Evolutionary conservation across 2,797 vertebrate genomes (phyloP), one percentile per base, ranked within the genome.

Genomic region (Cryptoblepharus egeriae): DNA sequence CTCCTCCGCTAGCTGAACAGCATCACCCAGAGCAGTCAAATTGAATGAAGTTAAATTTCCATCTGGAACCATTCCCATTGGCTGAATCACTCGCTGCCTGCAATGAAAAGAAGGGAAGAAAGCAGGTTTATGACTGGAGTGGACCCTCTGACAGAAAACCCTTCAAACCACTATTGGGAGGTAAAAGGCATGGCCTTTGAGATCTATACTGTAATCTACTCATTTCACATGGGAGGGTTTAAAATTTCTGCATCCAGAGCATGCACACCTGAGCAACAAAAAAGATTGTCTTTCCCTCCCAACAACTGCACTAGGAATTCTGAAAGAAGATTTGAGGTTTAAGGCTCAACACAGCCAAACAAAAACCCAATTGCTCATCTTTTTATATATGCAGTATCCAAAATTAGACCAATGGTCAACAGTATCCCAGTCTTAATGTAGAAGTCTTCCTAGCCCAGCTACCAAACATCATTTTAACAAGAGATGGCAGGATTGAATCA

Each of bases 31-130:
- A 76, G 97, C 95, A 0, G 94, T 96, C 89, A 99, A 97, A 85
- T 91, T 97, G 30, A 98, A 91, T 77, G 97, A 95, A 0, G 95
- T 96, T 89, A 99, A 97, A 85, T 91, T 97, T 32, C 98, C 98
- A 0, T 96, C 97, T 22, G 96, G 95, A 1, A 94, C 94, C 76
- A 99, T 96, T 69, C 97, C 96, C 98, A 99, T 97, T 30, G 98
- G 98, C 91, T 98, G 97, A 92, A 99, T 98, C 77, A 97, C 85
- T 55, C 95, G 95, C 87, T 94, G 96, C 89, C 98, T 99, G 93
- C 13, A 79, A 75, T 13, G 60, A 2, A 52, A 65, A 30, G 37
- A 58, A 1, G 32, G 0, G 42, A 2, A 12, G 45, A 42, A 0
- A 30, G 8, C 15, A 63, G 70, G 26, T 64, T 61, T 7, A 74